Evolutionary conservation across 2,113 vertebrate species (phyloP).

Genomic region (Oriolus oriolus): DNA sequence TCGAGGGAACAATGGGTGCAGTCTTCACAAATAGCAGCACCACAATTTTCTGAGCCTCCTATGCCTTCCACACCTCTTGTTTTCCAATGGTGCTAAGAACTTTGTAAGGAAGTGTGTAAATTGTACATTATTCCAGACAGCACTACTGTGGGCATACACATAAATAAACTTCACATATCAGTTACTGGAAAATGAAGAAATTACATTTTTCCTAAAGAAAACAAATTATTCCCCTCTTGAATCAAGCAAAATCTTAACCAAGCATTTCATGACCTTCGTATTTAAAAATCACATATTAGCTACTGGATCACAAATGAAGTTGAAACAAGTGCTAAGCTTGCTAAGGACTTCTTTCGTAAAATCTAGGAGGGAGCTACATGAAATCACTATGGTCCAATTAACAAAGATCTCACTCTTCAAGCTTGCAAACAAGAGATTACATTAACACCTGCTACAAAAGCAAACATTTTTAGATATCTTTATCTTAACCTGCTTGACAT

Average conservation of each 20-base stretch:
- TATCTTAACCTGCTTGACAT: conserved; percentile 62
- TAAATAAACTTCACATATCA: background rate
- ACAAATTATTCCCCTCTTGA: background rate
- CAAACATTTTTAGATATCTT: conserved; percentile 68
- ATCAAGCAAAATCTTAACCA: background rate
- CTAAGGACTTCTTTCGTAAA: conserved; percentile 10
- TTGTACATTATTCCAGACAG: background rate
- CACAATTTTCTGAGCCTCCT: background rate
- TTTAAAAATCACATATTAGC: background rate
- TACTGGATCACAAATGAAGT: background rate
- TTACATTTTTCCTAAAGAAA: background rate
- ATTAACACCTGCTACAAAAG: conserved; percentile 67
- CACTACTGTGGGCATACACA: background rate
- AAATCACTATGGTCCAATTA: conserved; percentile 70
- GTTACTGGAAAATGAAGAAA: background rate
- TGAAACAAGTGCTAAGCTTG: background rate
- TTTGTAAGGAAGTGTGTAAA: background rate
- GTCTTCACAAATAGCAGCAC: background rate
- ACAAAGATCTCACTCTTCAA: conserved; percentile 52
- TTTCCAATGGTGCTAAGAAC: background rate
- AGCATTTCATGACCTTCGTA: background rate
- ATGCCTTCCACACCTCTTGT: background rate
- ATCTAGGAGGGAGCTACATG: background rate
- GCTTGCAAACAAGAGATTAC: conserved; percentile 61
- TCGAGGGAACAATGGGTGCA: background rate